These are phyloP conservation scores for Calidris pugnax DNA, from an alignment of 2,113 vertebrate species.

Conservation along the genomic window DNA sequence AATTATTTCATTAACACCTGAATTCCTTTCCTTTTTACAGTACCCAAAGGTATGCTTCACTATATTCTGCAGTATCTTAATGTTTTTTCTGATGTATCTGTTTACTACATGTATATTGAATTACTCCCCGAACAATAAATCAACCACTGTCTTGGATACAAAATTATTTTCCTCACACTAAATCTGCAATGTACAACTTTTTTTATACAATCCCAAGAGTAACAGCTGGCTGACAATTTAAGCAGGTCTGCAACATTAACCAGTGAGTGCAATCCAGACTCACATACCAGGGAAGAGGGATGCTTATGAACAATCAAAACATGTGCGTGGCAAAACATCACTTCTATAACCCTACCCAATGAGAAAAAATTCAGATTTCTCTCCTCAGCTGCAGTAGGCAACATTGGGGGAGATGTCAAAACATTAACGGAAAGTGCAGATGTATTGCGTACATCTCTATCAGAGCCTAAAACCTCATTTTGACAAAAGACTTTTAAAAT, in stretches of 20 bases:
- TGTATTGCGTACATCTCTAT: neutral
- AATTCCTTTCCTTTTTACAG: neutral
- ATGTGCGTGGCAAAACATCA: accelerated
- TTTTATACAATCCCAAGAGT: conserved; percentile 11
- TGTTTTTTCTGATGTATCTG: conserved; percentile 1
- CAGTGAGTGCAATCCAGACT: neutral
- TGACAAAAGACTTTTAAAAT: neutral
- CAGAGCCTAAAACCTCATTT: neutral
- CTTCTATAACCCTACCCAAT: neutral
- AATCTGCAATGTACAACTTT: neutral
- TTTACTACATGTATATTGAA: conserved; percentile 14
- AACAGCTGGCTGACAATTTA: conserved; percentile 33
- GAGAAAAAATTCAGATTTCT: neutral
- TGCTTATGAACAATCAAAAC: neutral
- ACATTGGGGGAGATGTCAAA: neutral
- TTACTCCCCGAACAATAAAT: conserved; percentile 34
- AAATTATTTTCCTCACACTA: conserved; percentile 10
- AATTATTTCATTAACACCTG: conserved; percentile 45
- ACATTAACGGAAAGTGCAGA: neutral
- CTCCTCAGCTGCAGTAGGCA: neutral
- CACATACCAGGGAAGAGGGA: neutral
- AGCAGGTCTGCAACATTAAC: conserved; percentile 9
- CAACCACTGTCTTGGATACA: conserved; percentile 10
- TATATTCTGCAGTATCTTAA: neutral
- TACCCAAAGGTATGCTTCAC: conserved; percentile 3